Percentiles rank a stretch among this genome's conserved stretches.
Evolutionary conservation across 2,113 vertebrate species (phyloP).

Genomic region (Genyomyrus donnyi): DNA sequence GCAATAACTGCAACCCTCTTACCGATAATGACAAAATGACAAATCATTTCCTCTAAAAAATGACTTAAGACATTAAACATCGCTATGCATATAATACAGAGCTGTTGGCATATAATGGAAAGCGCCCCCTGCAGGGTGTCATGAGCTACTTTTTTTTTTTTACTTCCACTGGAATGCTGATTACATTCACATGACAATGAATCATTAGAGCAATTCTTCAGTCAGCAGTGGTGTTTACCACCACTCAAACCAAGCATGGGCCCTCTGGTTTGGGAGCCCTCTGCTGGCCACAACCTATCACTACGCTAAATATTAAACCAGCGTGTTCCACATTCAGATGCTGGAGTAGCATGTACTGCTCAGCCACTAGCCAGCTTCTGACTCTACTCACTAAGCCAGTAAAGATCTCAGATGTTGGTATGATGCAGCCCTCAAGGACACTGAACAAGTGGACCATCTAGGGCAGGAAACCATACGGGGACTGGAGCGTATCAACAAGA

Average conservation of each 20-base stretch:
- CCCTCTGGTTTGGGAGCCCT: background rate
- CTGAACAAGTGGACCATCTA: no score
- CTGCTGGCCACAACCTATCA: background rate
- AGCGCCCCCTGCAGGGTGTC: constrained; percentile 59
- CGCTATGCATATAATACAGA: constrained; percentile 57
- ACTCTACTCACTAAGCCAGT: background rate
- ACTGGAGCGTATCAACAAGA: no score
- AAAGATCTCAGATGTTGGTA: no score
- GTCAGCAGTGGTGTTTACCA: background rate
- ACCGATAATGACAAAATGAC: background rate
- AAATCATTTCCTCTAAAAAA: constrained; percentile 21
- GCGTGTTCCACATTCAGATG: background rate
- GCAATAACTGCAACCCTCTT: background rate
- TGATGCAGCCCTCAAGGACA: no score
- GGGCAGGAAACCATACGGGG: no score
- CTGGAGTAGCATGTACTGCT: background rate
- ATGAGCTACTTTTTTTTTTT: constrained; percentile 47
- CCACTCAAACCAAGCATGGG: background rate
- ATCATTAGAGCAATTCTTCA: constrained; percentile 56
- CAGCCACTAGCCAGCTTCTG: background rate
- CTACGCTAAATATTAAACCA: background rate
- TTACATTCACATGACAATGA: constrained; percentile 19
- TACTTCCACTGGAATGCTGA: constrained; percentile 25
- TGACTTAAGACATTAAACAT: constrained; percentile 49
- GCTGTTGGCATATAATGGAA: constrained; percentile 55